phyloP scores from a whole-genome alignment of 2,888 invertebrate genomes.

The Lobophora halterata region DNA sequence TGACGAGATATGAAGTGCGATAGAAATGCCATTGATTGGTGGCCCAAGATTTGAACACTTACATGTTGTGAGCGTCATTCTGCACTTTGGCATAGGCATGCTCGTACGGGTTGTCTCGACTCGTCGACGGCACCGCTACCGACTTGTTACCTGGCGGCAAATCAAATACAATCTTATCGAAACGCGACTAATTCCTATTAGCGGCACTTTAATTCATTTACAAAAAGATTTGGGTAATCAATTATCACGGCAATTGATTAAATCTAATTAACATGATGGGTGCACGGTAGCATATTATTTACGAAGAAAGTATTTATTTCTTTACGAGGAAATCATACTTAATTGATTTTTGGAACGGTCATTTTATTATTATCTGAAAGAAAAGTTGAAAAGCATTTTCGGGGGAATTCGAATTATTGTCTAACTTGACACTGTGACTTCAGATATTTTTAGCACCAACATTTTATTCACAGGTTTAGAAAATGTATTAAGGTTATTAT shows the following conservation, averaged over 20 bases:
- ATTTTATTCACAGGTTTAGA: no score
- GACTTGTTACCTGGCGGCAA: constrained; percentile 55
- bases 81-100: constrained; percentile 89
- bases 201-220: constrained; percentile 32
- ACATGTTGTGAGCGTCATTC: constrained; percentile 72
- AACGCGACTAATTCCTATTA: constrained; percentile 33
- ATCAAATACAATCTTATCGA: constrained; percentile 16
- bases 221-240: constrained; percentile 22
- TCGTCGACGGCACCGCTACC: constrained; percentile 55
- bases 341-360: no score
- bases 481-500: no score
- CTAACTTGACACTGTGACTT: no score
- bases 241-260: constrained; percentile 34
- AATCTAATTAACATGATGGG: constrained; percentile 28
- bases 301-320: not conserved
- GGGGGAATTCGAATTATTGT: no score
- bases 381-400: no score
- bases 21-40: not conserved
- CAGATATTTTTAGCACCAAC: no score
- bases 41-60: constrained; percentile 32
- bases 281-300: constrained; percentile 31
- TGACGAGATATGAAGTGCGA: no score
- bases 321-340: constrained; percentile 15
- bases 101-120: constrained; percentile 84
- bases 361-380: no score